phyloP scores from a whole-genome alignment of 2,888 invertebrate species.

The Uropetala carovei region DNA sequence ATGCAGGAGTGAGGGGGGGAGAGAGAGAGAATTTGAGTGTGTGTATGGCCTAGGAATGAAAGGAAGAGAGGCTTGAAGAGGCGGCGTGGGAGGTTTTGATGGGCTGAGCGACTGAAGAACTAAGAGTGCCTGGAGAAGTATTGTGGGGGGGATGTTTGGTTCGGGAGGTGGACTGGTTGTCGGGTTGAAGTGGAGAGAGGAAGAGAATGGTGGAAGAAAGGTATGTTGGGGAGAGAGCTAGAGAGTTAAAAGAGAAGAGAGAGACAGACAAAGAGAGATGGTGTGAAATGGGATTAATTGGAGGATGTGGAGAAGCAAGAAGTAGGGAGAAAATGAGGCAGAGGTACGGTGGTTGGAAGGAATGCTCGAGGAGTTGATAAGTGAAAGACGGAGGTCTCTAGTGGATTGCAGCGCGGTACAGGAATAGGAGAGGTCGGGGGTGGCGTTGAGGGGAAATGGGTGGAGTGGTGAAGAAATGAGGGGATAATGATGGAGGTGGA shows the following conservation, averaged over 20 bases:
- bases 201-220: neutral
- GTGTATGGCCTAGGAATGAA: neutral
- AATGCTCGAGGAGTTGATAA: neutral
- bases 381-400: neutral
- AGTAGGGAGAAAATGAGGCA: neutral
- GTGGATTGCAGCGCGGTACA: too few species aligned
- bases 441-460: neutral
- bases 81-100: constrained; percentile 4
- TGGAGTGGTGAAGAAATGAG: constrained; percentile 8
- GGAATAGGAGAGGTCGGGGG: neutral
- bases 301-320: neutral
- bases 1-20: too few species aligned
- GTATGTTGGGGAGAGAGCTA: neutral
- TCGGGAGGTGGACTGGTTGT: neutral
- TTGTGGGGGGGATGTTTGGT: neutral
- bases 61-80: neutral
- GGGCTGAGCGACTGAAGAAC: neutral
- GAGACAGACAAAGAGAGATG: neutral
- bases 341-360: neutral
- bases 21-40: too few species aligned
- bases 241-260: neutral
- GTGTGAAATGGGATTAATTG: neutral
- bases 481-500: constrained; percentile 19
- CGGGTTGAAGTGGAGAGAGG: neutral
- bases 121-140: neutral